These are phyloP conservation scores for Balearica regulorum DNA, from an alignment of 2,797 vertebrate species.

Conservation along the genomic window DNA sequence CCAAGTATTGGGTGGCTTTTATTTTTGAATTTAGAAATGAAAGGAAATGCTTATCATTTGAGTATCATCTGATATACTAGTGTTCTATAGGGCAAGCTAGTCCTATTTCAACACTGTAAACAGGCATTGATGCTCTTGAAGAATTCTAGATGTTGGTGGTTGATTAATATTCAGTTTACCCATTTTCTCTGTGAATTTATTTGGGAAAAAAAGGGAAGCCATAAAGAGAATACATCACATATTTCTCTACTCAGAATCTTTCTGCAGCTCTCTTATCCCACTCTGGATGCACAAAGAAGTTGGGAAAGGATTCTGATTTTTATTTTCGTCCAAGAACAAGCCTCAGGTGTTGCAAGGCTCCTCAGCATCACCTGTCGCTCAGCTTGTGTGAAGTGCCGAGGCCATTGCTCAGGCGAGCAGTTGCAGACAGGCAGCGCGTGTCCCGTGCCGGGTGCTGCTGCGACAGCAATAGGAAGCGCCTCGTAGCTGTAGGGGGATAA, in stretches of 20 bases:
- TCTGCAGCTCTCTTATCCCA: neutral
- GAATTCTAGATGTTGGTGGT: neutral
- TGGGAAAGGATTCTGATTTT: neutral
- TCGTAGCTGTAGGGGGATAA: neutral
- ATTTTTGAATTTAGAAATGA: neutral
- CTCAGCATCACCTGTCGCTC: neutral
- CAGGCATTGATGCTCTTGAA: neutral
- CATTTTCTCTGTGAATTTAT: neutral
- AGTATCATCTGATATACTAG: neutral
- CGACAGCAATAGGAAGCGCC: neutral
- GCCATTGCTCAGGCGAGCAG: neutral
- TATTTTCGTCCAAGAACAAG: neutral
- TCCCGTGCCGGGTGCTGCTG: accelerated
- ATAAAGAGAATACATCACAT: neutral
- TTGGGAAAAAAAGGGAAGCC: neutral
- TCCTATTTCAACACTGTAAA: neutral
- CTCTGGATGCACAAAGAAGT: neutral
- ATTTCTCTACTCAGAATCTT: neutral
- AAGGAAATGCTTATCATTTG: neutral
- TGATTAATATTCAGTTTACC: neutral
- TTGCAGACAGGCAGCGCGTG: neutral
- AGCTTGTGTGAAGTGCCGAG: neutral
- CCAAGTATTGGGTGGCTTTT: neutral
- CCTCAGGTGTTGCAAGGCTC: neutral
- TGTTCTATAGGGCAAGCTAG: neutral